Base-by-base conservation (phyloP, 53 echinoderm and acorn worm genomes). In the Luidia sarsii region DNA sequence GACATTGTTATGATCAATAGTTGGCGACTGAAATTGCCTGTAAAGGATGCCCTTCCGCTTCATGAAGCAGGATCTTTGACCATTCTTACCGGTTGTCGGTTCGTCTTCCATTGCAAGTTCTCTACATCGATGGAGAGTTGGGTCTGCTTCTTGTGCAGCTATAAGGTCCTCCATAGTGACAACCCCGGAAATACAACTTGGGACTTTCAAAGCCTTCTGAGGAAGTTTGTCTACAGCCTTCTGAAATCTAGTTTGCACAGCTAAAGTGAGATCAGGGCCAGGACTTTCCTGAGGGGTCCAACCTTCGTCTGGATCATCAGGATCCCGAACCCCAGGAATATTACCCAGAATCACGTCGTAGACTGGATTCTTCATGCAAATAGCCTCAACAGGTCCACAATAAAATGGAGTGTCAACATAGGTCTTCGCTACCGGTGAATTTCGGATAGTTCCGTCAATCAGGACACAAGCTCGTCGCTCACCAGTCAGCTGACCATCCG, bases 311-410 rank as follows among this genome's bases (percentile, higher is more conserved):
- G 86, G 86, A 50, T 85, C 79, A 4, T 3, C 24, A 4, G 77
- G 77, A 77, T 36, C 66, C 22, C 86, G 55, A 53, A 85, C 71
- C 18, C 80, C 85, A 37, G 21, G 4, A 63, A 89, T 49, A 29
- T 89, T 89, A 1, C 84, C 85, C 3, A 89, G n/a, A 50, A 89
- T 69, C 0, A 89, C n/a, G 68, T 89, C 66, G 59, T 50, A 83
- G 2, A 84, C 84, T 13, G 83, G 83, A 57, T 72, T 72, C 50
- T 84, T 30, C 83, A 83, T 60, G 67, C 83, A 83, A 23, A 83
- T 32, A 18, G 83, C 83, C 31, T 36, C 10, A 22, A 83, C 70
- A 16, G 15, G 5, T 7, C 83, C 70, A 31, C 34, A 1, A 13
- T 67, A 39, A n/a, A 83, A 84, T n/a, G 84, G 84, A 13, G 84